These are phyloP conservation scores for Sclerurus mexicanus DNA, from an alignment of 2,113 vertebrate genomes.

Conservation along the genomic window DNA sequence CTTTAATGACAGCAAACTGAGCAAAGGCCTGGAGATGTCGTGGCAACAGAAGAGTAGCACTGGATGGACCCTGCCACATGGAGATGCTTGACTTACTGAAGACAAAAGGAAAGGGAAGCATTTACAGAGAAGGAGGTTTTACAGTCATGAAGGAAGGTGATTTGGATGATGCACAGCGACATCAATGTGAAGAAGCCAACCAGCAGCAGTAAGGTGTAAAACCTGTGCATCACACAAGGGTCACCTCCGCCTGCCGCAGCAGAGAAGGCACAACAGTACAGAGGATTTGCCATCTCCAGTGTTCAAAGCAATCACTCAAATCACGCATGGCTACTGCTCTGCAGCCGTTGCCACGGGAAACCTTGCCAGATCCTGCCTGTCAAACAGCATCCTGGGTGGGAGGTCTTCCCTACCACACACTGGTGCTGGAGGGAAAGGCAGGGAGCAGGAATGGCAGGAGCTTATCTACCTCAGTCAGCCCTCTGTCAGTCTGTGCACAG, in stretches of 20 bases:
- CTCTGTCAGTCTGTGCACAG: neutral
- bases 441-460: neutral
- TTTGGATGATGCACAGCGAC: neutral
- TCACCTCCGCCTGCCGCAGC: neutral
- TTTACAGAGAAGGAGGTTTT: neutral
- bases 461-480: constrained; percentile 56
- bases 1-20: neutral
- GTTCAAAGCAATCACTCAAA: neutral
- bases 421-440: neutral
- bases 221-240: neutral
- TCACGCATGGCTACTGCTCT: neutral
- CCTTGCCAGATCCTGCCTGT: neutral
- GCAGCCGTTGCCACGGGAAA: constrained; percentile 45
- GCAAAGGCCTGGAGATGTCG: neutral
- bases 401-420: neutral
- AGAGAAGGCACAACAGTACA: neutral
- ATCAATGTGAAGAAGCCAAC: neutral
- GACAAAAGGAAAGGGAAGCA: neutral
- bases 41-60: neutral
- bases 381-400: neutral
- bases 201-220: neutral
- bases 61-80: neutral
- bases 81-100: neutral
- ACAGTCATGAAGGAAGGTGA: neutral
- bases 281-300: neutral